Percentiles rank a stretch among this genome's conserved stretches.
Conservation (phyloP, 2,113 vertebrate species). For the Riparia riparia region DNA sequence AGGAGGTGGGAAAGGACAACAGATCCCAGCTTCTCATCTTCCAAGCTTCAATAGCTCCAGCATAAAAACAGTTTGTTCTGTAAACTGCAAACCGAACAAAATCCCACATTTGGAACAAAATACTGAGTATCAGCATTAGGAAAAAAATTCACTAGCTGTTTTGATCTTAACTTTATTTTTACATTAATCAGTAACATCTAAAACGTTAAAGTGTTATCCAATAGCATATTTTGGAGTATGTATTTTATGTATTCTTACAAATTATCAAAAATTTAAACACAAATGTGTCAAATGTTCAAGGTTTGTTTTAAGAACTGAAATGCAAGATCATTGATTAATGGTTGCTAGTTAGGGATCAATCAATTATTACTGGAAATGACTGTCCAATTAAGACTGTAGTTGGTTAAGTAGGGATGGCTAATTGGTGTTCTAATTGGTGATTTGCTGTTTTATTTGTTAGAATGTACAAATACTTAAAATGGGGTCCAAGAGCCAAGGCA, state of each 20-base stretch:
- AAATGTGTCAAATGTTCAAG: neutral
- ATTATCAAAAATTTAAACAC: neutral
- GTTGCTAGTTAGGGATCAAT: neutral
- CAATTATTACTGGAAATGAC: constrained; percentile 37
- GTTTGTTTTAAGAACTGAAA: neutral
- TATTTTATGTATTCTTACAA: neutral
- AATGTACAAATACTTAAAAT: constrained; percentile 52
- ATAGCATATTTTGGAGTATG: neutral
- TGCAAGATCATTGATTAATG: neutral
- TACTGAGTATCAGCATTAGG: neutral
- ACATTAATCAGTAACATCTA: neutral
- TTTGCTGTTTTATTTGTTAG: constrained; percentile 45
- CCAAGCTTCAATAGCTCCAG: neutral
- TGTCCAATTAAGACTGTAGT: constrained; percentile 28
- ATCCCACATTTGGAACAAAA: neutral
- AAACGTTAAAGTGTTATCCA: fast-evolving
- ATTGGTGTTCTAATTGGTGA: constrained; percentile 60
- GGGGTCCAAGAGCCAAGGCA: constrained; percentile 34
- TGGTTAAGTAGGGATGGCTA: constrained; percentile 23
- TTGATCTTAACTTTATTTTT: neutral
- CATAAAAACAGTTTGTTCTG: constrained; percentile 19
- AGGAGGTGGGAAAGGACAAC: neutral
- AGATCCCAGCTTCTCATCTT: neutral
- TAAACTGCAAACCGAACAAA: constrained; percentile 26
- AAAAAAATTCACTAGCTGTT: neutral